Evolutionary conservation across 2,888 invertebrate species (phyloP), one percentile per base, ranked within the genome.

Genomic region (Pandemis corylana): DNA sequence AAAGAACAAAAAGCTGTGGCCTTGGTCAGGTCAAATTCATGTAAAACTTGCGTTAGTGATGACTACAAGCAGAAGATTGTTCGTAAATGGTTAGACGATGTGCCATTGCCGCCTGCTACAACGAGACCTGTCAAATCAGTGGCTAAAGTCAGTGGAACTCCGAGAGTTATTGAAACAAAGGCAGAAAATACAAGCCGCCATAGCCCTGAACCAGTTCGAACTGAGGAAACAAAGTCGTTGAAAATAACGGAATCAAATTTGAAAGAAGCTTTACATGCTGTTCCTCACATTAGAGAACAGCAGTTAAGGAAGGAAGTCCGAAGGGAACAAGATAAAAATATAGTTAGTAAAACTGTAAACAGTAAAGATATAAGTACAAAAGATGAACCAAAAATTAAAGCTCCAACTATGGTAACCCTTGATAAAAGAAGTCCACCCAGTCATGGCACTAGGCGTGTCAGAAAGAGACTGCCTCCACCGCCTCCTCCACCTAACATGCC

Each of bases 21-120:
- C 36, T 81, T 94, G 13, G 88, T 87, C 12, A 89, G 95, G 79
- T 94, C 94, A 7, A 94, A 92, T 77, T 95, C 92, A 3, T 96
- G 96, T 80, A 95, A 95, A 78, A 94, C 94, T 62, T 96, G 96
- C 83, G 90, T 95, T 1, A 92, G 94, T 76, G 94, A 95, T 73
- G 97, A 97, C 77, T 96, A 96, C 80, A 97, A 97, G 82, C 96
- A 97, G 77, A 95, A 94, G 81, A 97, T 96, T 83, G 97, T 97
- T n/a, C 95, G 96, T 77, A 96, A 96, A 89, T 97, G 97, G 97
- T 86, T 97, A 68, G 97, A 97, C 82, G 96, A 96, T 81, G 96
- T 97, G 7, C 96, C 97, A 4, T 80, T 87, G 49, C 89, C 89
- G 20, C 76, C 79, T 10, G 72, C 82, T 7, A 76, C 83, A 7